These are phyloP conservation scores for Tetropium fuscum DNA, from an alignment of 2,888 invertebrate genomes.

Conservation along the genomic window DNA sequence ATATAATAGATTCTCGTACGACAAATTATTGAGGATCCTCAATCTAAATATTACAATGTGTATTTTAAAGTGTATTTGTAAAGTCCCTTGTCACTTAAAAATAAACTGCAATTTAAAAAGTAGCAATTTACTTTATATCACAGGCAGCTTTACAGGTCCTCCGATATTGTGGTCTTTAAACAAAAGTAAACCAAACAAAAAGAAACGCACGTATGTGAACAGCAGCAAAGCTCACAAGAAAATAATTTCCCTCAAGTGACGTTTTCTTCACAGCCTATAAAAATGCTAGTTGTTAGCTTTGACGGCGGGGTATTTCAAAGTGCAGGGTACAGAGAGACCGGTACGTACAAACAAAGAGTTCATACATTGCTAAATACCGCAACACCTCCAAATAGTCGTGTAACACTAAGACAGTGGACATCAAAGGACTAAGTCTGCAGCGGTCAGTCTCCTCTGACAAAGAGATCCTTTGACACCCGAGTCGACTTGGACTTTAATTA, in stretches of 20 bases:
- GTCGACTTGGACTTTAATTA: slow-evolving; percentile 64
- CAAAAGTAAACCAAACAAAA: slow-evolving; percentile 1
- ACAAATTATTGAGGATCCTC: too few relatives aligned
- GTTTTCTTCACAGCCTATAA: slow-evolving; percentile 44
- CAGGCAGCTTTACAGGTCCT: too few relatives aligned
- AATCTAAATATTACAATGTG: too few relatives aligned
- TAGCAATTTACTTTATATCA: too few relatives aligned
- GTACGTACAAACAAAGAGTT: slow-evolving; percentile 52
- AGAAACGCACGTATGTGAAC: neutral
- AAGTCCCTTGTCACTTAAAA: too few relatives aligned
- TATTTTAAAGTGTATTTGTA: too few relatives aligned
- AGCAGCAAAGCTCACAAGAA: slow-evolving; percentile 24
- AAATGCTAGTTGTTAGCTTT: slow-evolving; percentile 39
- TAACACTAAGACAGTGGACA: slow-evolving; percentile 65
- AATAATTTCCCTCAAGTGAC: slow-evolving; percentile 53
- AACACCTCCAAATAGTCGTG: slow-evolving; percentile 65
- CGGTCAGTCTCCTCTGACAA: slow-evolving; percentile 63
- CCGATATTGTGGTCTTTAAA: slow-evolving; percentile 5
- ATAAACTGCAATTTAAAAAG: too few relatives aligned
- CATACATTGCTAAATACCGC: slow-evolving; percentile 65
- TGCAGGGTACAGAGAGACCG: slow-evolving; percentile 32
- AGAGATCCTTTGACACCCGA: slow-evolving; percentile 65
- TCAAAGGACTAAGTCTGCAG: slow-evolving; percentile 61
- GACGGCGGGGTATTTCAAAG: slow-evolving; percentile 33
- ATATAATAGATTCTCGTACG: too few relatives aligned